Conservation (phyloP, 1,140 invertebrate species). For the Nilaparvata lugens region DNA sequence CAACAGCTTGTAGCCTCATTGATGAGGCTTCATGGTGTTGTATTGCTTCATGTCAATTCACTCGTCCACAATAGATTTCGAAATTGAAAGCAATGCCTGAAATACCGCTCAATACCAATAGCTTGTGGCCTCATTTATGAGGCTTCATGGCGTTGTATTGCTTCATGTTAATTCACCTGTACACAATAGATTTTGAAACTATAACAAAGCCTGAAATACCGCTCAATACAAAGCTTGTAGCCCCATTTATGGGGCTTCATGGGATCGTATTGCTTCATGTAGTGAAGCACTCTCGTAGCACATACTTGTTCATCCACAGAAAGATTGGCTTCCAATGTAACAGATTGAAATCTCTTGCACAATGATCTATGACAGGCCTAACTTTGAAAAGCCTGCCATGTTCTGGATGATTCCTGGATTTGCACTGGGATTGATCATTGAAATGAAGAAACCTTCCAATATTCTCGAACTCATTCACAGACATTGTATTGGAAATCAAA, state of each 20-base stretch:
- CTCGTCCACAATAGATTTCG: too few relatives aligned
- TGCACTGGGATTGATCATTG: constrained; percentile 10
- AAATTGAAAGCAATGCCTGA: too few relatives aligned
- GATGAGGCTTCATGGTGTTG: too few relatives aligned
- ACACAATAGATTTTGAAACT: constrained; percentile 20
- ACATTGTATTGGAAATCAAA: constrained; percentile 11
- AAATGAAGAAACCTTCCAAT: constrained; percentile 16
- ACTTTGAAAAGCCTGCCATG: constrained; percentile 16
- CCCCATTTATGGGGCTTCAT: constrained; percentile 26
- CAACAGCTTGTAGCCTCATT: too few relatives aligned
- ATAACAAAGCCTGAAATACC: constrained; percentile 23
- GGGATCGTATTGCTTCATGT: constrained; percentile 25
- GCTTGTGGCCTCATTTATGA: too few relatives aligned
- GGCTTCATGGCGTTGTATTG: too few relatives aligned
- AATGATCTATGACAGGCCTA: constrained; percentile 11
- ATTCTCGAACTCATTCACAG: constrained; percentile 12
- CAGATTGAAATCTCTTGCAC: neutral
- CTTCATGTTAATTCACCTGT: constrained; percentile 13
- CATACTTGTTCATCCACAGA: constrained; percentile 18
- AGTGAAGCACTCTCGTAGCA: constrained; percentile 4
- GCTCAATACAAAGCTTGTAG: constrained; percentile 20
- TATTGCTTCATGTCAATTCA: too few relatives aligned
- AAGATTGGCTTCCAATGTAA: constrained; percentile 11
- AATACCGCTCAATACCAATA: too few relatives aligned
- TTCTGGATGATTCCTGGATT: neutral